Percentiles rank a stretch among this genome's conserved stretches.
These are phyloP conservation scores for Pachypsylla venusta DNA, from an alignment of 1,140 invertebrate genomes.

Conservation along the genomic window DNA sequence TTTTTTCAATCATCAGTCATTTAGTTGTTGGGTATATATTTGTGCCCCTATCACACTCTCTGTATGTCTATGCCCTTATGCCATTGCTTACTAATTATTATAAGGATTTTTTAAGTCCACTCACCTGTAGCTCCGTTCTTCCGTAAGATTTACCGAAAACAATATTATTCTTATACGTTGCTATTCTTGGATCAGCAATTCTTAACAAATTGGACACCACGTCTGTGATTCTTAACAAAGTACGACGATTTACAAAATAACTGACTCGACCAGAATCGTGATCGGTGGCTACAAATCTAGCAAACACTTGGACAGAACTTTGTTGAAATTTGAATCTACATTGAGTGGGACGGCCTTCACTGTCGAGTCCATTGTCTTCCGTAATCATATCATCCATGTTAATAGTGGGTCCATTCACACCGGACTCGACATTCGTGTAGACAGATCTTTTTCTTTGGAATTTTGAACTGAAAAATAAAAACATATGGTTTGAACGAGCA, in stretches of 20 bases:
- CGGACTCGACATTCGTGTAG: not conserved
- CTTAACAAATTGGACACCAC: slow-evolving; percentile 66
- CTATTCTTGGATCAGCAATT: slow-evolving; percentile 77
- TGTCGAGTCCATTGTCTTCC: slow-evolving; percentile 22
- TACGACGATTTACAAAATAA: slow-evolving; percentile 75
- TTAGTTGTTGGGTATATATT: too few relatives aligned
- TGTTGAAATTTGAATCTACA: slow-evolving; percentile 81
- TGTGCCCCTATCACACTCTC: too few relatives aligned
- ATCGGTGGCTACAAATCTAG: slow-evolving; percentile 74
- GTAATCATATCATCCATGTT: slow-evolving; percentile 18
- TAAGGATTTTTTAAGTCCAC: not conserved
- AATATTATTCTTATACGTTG: slow-evolving; percentile 59
- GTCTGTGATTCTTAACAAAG: slow-evolving; percentile 77
- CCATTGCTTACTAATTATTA: not conserved
- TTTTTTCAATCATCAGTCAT: too few relatives aligned
- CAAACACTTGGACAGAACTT: slow-evolving; percentile 71
- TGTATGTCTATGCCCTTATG: too few relatives aligned
- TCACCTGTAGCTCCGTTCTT: slow-evolving; percentile 78
- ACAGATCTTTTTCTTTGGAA: slow-evolving; percentile 1
- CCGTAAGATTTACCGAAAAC: slow-evolving; percentile 78
- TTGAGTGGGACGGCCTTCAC: slow-evolving; percentile 25
- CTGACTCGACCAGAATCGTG: slow-evolving; percentile 81
- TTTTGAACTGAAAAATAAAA: not conserved
- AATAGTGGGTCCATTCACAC: not conserved
- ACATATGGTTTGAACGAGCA: too few relatives aligned